Base-by-base conservation (phyloP, 2,113 vertebrate species). In the Centropus bengalensis region DNA sequence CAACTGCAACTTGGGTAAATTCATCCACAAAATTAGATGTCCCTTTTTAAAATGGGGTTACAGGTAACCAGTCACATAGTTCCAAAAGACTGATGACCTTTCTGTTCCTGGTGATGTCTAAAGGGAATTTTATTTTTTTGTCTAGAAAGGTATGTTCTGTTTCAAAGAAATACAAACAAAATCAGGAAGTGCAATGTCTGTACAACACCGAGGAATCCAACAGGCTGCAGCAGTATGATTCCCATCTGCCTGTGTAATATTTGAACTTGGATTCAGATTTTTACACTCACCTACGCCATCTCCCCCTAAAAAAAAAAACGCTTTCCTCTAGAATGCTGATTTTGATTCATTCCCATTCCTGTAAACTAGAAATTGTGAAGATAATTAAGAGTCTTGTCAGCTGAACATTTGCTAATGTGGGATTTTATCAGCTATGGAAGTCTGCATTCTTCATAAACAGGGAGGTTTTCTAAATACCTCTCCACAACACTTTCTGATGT, bases 141-240 rank as follows among this genome's bases (percentile, higher is more conserved):
- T 20, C 28, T 44, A 27, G 40, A 47, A 78, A 83, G 6, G 8
- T 20, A 8, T 27, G 12, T 33, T n/a, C 47, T 54, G 10, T 44
- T 91, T 84, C 33, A 64, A 44, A 90, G 49, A 63, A 63, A 23
- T 27, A 7, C 0, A 2, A 45, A 23, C 21, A 2, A 59, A 86
- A 20, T 63, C 27, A 28, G 60, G 74, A 38, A 55, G 55, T 40
- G 58, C 75, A 33, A 7, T 5, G 30, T 20, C 55, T 54, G 20
- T 28, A 45, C 30, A 30, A 59, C 33, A 40, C 28, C 38, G 63
- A 38, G 60, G 22, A 81, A 67, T 51, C 49, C 49, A 0, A 0
- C 4, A 28, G 47, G 14, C 69, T 78, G 14, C 5, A 3, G 33
- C 0, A 0, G 4, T 33, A 5, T 32, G 23, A 68, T n/a, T 91